These are phyloP conservation scores for Microplitis demolitor DNA, from an alignment of 1,140 invertebrate genomes.

Conservation along the genomic window DNA sequence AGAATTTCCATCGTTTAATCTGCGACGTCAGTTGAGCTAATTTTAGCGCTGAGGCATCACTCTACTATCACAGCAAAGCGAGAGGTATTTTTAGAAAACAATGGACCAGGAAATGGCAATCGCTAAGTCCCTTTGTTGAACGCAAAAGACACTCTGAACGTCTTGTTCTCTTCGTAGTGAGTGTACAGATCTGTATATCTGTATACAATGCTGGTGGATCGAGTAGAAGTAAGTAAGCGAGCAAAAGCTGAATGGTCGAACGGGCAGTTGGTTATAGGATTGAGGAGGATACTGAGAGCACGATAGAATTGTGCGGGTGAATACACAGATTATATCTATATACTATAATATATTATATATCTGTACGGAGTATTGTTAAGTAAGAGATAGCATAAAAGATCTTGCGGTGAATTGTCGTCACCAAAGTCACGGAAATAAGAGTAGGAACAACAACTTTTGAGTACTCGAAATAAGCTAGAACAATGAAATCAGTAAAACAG, in stretches of 20 bases:
- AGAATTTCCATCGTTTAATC: neutral
- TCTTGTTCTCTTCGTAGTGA: neutral
- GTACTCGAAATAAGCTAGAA: neutral
- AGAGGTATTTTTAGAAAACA: conserved; percentile 27
- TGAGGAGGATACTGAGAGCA: neutral
- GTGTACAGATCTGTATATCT: too few species aligned
- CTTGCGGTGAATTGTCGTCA: neutral
- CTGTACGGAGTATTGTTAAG: too few species aligned
- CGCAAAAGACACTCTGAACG: neutral
- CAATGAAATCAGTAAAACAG: neutral
- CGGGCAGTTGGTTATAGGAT: too few species aligned
- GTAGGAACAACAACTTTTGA: neutral
- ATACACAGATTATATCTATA: neutral
- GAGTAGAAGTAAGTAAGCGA: neutral
- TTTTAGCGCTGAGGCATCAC: conserved; percentile 33
- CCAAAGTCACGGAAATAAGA: conserved; percentile 10
- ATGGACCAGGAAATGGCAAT: conserved; percentile 32
- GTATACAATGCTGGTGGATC: too few species aligned
- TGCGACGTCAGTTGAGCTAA: conserved; percentile 39
- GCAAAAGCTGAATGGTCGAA: neutral
- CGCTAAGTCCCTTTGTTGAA: conserved; percentile 1
- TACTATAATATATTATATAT: too few species aligned
- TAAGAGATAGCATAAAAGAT: neutral
- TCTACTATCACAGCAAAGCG: too few species aligned
- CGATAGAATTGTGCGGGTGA: neutral